Conservation (phyloP, 2,113 vertebrate genomes). For the Felis catus region DNA sequence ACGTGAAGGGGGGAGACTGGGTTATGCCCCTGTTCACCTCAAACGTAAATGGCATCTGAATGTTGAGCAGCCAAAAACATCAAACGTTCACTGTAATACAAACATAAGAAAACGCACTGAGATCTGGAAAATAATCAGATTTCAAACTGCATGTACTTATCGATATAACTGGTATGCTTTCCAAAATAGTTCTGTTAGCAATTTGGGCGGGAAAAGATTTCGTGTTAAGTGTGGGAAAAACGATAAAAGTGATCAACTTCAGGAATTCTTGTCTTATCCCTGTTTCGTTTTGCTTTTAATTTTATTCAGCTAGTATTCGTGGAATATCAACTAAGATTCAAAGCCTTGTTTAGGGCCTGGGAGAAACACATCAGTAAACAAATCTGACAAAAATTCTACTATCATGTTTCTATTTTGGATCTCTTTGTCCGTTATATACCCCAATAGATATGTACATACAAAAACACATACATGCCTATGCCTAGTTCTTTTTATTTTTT, state of each 20-base stretch:
- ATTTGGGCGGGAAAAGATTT: background rate
- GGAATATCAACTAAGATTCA: background rate
- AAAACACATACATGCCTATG: background rate
- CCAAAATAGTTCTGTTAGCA: background rate
- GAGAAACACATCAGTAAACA: background rate
- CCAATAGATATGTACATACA: background rate
- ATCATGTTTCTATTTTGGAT: background rate
- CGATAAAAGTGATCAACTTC: background rate
- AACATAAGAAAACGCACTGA: background rate
- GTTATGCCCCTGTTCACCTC: background rate
- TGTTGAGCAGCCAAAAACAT: background rate
- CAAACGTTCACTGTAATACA: background rate
- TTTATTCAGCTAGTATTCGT: background rate
- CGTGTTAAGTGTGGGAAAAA: background rate
- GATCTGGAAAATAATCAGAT: background rate
- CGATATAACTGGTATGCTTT: background rate
- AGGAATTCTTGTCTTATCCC: background rate
- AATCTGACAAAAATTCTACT: background rate
- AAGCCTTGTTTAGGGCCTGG: background rate
- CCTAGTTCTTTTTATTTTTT: background rate
- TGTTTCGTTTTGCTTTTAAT: background rate
- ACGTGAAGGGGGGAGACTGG: background rate
- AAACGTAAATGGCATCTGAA: background rate
- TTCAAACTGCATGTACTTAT: background rate
- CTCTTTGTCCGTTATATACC: background rate